Evolutionary conservation across 64 coral and sea anemone species (phyloP), one percentile per base, ranked within the genome.

Genomic region (Montipora foliosa): DNA sequence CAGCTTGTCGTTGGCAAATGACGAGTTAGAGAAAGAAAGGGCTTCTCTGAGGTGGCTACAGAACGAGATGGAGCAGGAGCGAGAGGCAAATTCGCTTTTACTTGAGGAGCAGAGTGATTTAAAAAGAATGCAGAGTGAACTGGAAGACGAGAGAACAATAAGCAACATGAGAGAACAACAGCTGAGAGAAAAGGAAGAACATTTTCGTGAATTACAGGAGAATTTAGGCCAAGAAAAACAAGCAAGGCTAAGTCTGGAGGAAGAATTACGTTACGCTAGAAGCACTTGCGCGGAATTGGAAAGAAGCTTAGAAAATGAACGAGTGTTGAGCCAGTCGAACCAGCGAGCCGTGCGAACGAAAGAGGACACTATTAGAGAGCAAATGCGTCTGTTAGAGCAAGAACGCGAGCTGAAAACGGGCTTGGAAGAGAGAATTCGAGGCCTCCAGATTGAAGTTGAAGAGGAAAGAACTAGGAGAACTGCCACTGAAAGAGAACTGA

Each of bases 241-340:
- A n/a, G 24, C 74, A 47, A 94, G 90, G 59, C 46, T 44, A 22
- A 71, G 87, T 4, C n/a, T 95, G 24, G 92, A 96, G 37, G 95
- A 89, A 8, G 77, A 90, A 58, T n/a, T 96, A 19, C 83, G 76
- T 16, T 89, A 93, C 75, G 79, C 87, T 4, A 82, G 87, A 57
- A 87, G 80, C 25, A 84, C 92, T 1, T 89, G 93, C 64, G 58
- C 80, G 4, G 82, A 94, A 21, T 89, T 94, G 52, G 89, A 93
- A 69, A 93, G 94, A 88, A 85, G 90, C 6, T 89, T 97, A 10
- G 92, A 97, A 77, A 97, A 94, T 58, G 91, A 97, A 75, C 88
- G 88, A n/a, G 44, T 97, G 22, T 94, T 80, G 14, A 93, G 88
- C 47, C 92, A 97, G 74, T 91, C 93, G 24, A 93, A 71, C 8